Percentiles rank a stretch among this genome's conserved stretches.
Conservation (phyloP, 2,797 vertebrate species). For the Yasuhikotakia modesta region DNA sequence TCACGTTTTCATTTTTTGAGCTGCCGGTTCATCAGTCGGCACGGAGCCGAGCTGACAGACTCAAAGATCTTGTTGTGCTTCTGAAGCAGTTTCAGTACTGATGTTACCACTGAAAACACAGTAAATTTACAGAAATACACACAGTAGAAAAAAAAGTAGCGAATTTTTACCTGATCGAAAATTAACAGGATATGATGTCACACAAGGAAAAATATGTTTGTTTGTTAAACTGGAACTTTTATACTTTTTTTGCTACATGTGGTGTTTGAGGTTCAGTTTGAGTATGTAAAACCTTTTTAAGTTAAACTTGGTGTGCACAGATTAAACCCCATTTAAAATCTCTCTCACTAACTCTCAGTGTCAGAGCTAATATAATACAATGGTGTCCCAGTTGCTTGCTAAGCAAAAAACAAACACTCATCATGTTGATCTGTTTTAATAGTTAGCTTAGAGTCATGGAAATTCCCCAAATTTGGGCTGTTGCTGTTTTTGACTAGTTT, state of each 20-base stretch:
- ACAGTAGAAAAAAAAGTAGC: too few species aligned
- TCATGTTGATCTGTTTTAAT: background rate
- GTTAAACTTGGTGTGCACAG: too few species aligned
- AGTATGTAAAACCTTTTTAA: too few species aligned
- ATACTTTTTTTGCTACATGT: background rate
- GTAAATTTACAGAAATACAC: too few species aligned
- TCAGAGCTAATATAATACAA: too few species aligned
- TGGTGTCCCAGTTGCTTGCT: too few species aligned
- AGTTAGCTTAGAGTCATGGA: background rate
- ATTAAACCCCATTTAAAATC: too few species aligned
- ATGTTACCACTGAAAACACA: constrained; percentile 65
- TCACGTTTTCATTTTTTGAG: constrained; percentile 86
- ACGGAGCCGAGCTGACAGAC: constrained; percentile 68
- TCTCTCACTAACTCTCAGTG: too few species aligned
- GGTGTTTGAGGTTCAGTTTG: background rate
- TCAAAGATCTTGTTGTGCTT: constrained; percentile 70
- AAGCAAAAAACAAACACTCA: background rate
- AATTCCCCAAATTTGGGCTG: background rate
- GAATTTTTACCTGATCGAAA: background rate
- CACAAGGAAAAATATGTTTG: background rate
- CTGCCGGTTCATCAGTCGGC: constrained; percentile 77
- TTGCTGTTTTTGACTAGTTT: constrained; percentile 6
- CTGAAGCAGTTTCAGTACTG: constrained; percentile 74
- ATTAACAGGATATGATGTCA: background rate
- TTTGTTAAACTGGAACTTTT: background rate